Base-by-base conservation (phyloP, 2,113 vertebrate species). In the Mixornis gularis region DNA sequence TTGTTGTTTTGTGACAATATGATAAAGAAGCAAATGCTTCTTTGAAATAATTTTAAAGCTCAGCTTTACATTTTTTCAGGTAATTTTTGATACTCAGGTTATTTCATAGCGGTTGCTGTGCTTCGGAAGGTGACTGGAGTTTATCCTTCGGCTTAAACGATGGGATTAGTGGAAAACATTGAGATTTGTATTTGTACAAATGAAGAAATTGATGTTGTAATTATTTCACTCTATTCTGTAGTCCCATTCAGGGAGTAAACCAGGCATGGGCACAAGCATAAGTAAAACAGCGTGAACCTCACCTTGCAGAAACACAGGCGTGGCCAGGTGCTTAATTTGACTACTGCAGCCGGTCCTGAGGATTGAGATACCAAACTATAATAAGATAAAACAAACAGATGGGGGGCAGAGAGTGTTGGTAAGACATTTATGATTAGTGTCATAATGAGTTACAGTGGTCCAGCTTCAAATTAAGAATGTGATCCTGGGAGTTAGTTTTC, bases 361-460 rank as follows among this genome's bases (percentile, higher is more conserved):
- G 94, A 89, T 77, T 95, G 89, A 85, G 48, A 66, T 91, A 74
- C 44, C 87, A 91, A 92, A 92, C 92, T 89, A 9, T 95, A 93
- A 89, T 85, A 92, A 63, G 84, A 87, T 95, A 77, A 87, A 93
- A 79, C 71, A 88, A 90, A 73, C 94, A 92, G 91, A 91, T 95
- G 93, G 90, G 65, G 82, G 85, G 44, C 92, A 90, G 70, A 59
- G 85, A 77, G 44, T 38, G 81, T 79, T 76, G 59, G 43, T 89
- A 92, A 82, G 91, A 63, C 74, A 48, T 92, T 96, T 95, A 95
- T 95, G 91, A 93, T 94, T 93, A 93, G 85, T 94, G 94, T 94
- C 95, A 94, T 87, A 69, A 77, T 76, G 73, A 96, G 91, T 95
- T 95, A 96, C 74, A 63, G 66, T 56, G 85, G 91, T 92, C 91